A percentile compares a stretch with the other conserved stretches of the same genome.
Evolutionary conservation across 2,888 invertebrate species (phyloP).

Genomic region (Tenthredo scrophulariae): DNA sequence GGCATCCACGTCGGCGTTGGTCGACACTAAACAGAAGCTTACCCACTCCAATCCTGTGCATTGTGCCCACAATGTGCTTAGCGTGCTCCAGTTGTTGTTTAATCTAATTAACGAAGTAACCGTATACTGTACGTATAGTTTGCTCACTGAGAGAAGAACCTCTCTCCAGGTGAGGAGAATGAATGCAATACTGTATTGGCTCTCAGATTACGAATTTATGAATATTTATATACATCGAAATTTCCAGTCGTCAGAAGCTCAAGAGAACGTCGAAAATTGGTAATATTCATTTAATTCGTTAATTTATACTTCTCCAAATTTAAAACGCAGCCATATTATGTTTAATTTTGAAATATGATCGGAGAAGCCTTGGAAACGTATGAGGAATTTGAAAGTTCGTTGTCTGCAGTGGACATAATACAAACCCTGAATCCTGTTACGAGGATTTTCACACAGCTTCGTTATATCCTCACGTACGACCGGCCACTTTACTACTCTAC

Average conservation of each 20-base stretch:
- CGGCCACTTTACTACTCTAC: slow-evolving; percentile 13
- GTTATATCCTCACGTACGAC: slow-evolving; percentile 16
- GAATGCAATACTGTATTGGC: background rate
- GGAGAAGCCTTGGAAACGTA: slow-evolving; percentile 33
- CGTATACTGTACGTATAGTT: slow-evolving; percentile 21
- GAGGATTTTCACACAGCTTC: slow-evolving; percentile 40
- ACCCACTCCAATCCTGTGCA: slow-evolving; percentile 43
- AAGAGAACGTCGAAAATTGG: background rate
- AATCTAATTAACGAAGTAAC: slow-evolving; percentile 68
- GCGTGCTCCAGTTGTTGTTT: slow-evolving; percentile 68
- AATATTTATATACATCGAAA: slow-evolving; percentile 21
- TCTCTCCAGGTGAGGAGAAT: slow-evolving; percentile 44
- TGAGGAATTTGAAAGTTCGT: slow-evolving; percentile 28
- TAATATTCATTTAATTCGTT: slow-evolving; percentile 8
- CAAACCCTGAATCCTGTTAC: slow-evolving; percentile 36
- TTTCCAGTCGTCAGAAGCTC: background rate
- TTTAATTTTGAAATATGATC: slow-evolving; percentile 47
- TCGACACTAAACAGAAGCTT: slow-evolving; percentile 52
- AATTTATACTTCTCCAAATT: background rate
- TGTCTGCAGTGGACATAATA: slow-evolving; percentile 30
- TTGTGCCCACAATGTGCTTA: slow-evolving; percentile 55
- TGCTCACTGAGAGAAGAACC: slow-evolving; percentile 57
- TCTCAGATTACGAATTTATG: slow-evolving; percentile 4
- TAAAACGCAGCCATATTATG: slow-evolving; percentile 22
- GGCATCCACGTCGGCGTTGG: slow-evolving; percentile 25